A percentile compares a stretch with the other conserved stretches of the same genome.
phyloP scores from a whole-genome alignment of 2,888 invertebrate species.

The Shargacucullia verbasci region DNA sequence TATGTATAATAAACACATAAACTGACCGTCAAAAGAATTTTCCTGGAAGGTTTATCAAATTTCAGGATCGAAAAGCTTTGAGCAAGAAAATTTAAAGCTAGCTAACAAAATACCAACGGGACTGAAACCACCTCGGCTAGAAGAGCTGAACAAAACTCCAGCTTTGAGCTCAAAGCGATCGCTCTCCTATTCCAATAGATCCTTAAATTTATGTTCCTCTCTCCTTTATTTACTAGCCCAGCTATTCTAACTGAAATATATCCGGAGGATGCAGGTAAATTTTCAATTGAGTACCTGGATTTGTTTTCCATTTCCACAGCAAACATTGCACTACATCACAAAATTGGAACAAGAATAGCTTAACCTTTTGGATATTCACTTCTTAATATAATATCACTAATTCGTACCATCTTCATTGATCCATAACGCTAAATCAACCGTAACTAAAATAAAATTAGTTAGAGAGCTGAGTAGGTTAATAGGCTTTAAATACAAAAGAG shows the following conservation, averaged over 20 bases:
- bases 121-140: too few species aligned
- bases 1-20: too few species aligned
- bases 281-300: neutral
- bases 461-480: constrained; percentile 9
- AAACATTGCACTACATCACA: neutral
- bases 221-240: neutral
- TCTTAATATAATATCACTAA: too few species aligned
- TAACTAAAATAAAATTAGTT: constrained; percentile 20
- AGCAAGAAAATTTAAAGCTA: too few species aligned
- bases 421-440: neutral
- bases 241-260: neutral
- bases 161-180: too few species aligned
- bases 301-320: neutral
- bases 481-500: constrained; percentile 12
- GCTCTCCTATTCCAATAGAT: neutral
- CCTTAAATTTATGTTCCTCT: neutral
- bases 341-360: too few species aligned
- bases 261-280: neutral
- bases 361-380: too few species aligned
- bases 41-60: too few species aligned
- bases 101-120: too few species aligned
- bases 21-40: too few species aligned
- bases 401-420: constrained; percentile 1
- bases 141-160: too few species aligned
- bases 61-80: too few species aligned